phyloP scores from a whole-genome alignment of 2,888 invertebrate species.

The Scaptomyza polygonia region DNA sequence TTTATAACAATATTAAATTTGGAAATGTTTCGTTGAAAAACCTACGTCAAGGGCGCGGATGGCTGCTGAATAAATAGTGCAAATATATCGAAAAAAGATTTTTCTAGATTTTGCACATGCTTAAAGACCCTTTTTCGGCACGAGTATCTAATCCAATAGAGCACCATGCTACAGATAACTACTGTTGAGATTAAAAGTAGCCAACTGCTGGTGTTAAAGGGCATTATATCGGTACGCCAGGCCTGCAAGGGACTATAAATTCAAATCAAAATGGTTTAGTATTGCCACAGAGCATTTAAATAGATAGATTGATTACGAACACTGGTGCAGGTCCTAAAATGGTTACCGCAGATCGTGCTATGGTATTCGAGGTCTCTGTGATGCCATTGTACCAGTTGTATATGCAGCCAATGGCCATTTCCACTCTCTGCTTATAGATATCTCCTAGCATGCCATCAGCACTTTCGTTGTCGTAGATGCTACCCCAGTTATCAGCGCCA shows the following conservation, averaged over 20 bases:
- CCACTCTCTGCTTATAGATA: constrained; percentile 78
- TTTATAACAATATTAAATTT: neutral
- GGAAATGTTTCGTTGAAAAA: neutral
- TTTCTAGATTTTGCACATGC: constrained; percentile 51
- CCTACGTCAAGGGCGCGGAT: constrained; percentile 72
- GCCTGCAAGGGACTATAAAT: constrained; percentile 72
- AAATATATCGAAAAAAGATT: constrained; percentile 75
- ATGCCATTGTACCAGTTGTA: constrained; percentile 83
- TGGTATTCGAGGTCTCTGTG: constrained; percentile 80
- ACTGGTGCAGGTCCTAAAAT: constrained; percentile 81
- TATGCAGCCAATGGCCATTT: constrained; percentile 82
- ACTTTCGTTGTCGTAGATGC: constrained; percentile 79
- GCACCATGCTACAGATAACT: constrained; percentile 62
- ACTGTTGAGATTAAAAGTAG: constrained; percentile 65
- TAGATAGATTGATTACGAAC: constrained; percentile 51
- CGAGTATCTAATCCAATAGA: constrained; percentile 68
- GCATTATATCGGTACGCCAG: constrained; percentile 80
- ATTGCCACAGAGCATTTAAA: accelerated
- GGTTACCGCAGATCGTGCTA: constrained; percentile 82
- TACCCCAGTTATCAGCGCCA: constrained; percentile 82
- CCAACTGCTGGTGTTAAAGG: constrained; percentile 77
- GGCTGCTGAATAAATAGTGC: constrained; percentile 83
- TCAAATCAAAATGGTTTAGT: neutral
- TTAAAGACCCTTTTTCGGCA: constrained; percentile 32
- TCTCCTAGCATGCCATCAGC: constrained; percentile 82